phyloP scores from a whole-genome alignment of 2,797 vertebrate genomes.

The Lutjanus argentimaculatus region DNA sequence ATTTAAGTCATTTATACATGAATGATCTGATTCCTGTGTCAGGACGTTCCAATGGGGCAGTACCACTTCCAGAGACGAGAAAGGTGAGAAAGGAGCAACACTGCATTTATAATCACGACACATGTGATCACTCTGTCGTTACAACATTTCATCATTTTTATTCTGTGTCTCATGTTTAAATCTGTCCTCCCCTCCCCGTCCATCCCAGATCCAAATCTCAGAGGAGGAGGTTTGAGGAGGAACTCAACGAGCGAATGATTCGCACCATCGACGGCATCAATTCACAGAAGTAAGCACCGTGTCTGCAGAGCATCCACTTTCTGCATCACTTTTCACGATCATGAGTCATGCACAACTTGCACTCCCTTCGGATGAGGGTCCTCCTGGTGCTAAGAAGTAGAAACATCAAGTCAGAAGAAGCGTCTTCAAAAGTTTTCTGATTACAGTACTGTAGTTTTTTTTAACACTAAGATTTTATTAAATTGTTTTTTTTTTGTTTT shows the following conservation, averaged over 20 bases:
- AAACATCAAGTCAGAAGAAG: not conserved
- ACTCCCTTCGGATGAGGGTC: constrained; percentile 2
- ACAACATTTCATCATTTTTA: not conserved
- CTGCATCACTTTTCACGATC: constrained; percentile 5
- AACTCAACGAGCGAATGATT: constrained; percentile 97
- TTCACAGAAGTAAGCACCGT: constrained; percentile 92
- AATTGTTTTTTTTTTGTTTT: no score
- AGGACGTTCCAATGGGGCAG: constrained; percentile 97
- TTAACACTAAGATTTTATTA: no score
- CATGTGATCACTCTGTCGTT: not conserved
- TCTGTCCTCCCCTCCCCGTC: not conserved
- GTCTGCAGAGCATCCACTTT: not conserved
- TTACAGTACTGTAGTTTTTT: not conserved
- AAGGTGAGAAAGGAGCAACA: constrained; percentile 63
- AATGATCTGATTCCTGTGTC: constrained; percentile 51
- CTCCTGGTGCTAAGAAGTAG: not conserved
- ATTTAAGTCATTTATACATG: not conserved
- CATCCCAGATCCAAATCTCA: constrained; percentile 94
- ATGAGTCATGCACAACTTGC: not conserved
- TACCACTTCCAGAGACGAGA: constrained; percentile 93
- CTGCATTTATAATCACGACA: not conserved
- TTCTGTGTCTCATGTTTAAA: not conserved
- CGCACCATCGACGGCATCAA: constrained; percentile 98
- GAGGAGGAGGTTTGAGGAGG: constrained; percentile 97
- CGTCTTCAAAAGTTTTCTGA: not conserved